phyloP scores from a whole-genome alignment of 1,140 invertebrate genomes.

The Atta texana region DNA sequence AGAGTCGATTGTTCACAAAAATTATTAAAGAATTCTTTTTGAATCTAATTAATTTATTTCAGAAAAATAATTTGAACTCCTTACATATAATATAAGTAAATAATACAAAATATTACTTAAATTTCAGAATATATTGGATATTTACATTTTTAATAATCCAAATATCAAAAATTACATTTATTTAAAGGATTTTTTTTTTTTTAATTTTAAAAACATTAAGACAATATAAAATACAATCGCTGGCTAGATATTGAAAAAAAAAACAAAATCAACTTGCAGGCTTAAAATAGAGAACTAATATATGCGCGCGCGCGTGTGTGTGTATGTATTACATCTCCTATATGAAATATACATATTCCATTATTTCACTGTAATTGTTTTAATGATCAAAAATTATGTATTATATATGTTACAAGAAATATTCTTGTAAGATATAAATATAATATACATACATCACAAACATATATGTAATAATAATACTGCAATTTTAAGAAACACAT shows the following conservation, averaged over 20 bases:
- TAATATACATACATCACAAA: conserved; percentile 24
- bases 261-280: conserved; percentile 24
- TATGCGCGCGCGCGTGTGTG: neutral
- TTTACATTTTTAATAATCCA: neutral
- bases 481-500: conserved; percentile 65
- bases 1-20: neutral
- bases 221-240: conserved; percentile 13
- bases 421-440: conserved; percentile 30
- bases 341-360: conserved; percentile 32
- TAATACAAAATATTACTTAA: neutral
- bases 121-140: neutral
- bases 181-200: neutral
- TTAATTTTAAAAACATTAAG: neutral
- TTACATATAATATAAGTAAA: neutral
- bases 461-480: conserved; percentile 18
- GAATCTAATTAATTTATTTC: conserved; percentile 16
- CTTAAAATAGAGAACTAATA: conserved; percentile 19
- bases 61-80: conserved; percentile 13
- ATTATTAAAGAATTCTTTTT: conserved; percentile 11
- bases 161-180: conserved; percentile 11
- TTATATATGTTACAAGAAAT: conserved; percentile 26
- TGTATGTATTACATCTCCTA: conserved; percentile 21
- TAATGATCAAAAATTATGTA: conserved; percentile 3
- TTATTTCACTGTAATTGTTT: conserved; percentile 24
- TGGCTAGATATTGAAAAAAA: neutral